Evolutionary conservation across 2,888 invertebrate species (phyloP), one percentile per base, ranked within the genome.

Genomic region (Raillietiella orientalis): DNA sequence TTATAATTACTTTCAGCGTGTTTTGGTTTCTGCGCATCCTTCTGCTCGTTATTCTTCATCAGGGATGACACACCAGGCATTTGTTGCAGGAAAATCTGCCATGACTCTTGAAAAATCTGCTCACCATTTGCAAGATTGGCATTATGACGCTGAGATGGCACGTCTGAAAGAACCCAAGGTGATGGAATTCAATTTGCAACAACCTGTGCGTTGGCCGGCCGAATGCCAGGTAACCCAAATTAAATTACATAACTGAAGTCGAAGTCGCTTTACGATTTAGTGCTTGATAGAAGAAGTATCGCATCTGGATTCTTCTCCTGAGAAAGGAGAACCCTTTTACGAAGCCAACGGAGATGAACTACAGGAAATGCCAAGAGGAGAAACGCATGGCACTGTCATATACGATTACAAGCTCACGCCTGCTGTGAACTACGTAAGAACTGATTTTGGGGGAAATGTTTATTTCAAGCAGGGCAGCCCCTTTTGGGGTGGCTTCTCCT

Each of bases 351-450:
- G 72, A 23, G 60, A 61, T 39, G 77, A 77, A 48, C 56, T 67
- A 13, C 62, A 62, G 41, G 75, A 75, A 21, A 69, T 69, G 41
- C 72, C 75, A 3, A 64, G 75, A 4, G 72, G 72, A 9, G 74
- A 75, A 42, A 75, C 75, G 37, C 62, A 64, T 32, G 77, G 77
- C 25, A 62, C 64, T 9, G 61, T 75, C 11, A 62, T 74, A 30
- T 77, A 63, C 45, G 66, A 67, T 39, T 77, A 77, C 42, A 66
- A 64, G 41, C 75, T 75, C 6, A 66, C 67, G 49, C 69, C 69
- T 43, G 65, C 71, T 28, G 72, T 75, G 14, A 75, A 74, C 49
- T 77, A 75, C 47, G 75, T 77, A 49, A 59, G 67, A 22, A 19
- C n/a, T 8, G 6, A n/a, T 19, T n/a, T 19, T 22, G 13, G 11